A percentile compares a stretch with the other conserved stretches of the same genome.
phyloP scores from a whole-genome alignment of 2,888 invertebrate species.

The Lypha dubia region DNA sequence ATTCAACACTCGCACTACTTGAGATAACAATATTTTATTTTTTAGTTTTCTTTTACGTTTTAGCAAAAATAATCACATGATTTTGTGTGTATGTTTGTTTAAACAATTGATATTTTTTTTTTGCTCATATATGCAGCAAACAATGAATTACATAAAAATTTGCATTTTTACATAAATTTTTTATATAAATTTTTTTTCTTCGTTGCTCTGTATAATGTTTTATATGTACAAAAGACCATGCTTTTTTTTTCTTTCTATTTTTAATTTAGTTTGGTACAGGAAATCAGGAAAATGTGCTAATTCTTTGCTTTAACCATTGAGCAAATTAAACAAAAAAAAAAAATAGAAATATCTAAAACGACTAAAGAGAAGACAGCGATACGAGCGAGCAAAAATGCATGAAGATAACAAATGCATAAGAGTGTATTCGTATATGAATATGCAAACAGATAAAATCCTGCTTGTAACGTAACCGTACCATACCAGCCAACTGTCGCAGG shows the following conservation, averaged over 20 bases:
- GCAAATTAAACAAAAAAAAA: not conserved
- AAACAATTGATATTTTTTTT: conserved; percentile 3
- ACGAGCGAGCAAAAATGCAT: conserved; percentile 55
- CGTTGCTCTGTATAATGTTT: conserved; percentile 11
- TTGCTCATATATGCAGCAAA: conserved; percentile 51
- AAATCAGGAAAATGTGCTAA: conserved; percentile 70
- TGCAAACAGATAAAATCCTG: conserved; percentile 68
- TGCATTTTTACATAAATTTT: conserved; percentile 66
- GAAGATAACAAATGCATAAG: conserved; percentile 69
- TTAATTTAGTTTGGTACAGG: conserved; percentile 56
- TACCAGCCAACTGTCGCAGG: conserved; percentile 5
- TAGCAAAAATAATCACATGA: conserved; percentile 43
- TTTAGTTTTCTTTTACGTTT: not conserved
- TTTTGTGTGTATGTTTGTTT: conserved; percentile 58
- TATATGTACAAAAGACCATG: not conserved
- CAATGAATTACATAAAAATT: conserved; percentile 70
- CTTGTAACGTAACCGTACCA: conserved; percentile 54
- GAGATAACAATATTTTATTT: conserved; percentile 28
- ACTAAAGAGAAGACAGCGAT: conserved; percentile 21
- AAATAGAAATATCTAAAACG: not conserved
- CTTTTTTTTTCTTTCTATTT: conserved; percentile 2
- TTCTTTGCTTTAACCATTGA: conserved; percentile 62
- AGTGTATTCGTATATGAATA: conserved; percentile 68
- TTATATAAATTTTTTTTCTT: conserved; percentile 14
- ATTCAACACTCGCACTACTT: conserved; percentile 12